phyloP scores from a whole-genome alignment of 2,113 vertebrate genomes.

The Rhinoptilus africanus region DNA sequence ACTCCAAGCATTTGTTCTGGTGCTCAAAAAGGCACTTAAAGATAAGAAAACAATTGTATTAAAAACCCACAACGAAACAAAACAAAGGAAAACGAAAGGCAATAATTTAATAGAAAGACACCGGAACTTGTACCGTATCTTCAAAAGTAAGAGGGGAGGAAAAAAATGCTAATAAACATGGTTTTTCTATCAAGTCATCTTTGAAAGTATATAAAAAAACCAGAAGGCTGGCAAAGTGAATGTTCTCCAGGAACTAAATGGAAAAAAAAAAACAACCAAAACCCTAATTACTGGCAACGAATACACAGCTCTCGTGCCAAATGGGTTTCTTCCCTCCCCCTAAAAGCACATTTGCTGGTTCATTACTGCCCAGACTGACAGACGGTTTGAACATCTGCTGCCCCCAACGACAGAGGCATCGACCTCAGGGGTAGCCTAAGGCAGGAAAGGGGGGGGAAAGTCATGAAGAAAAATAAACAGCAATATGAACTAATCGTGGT shows the following conservation, averaged over 20 bases:
- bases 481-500: conserved; percentile 14
- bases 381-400: conserved; percentile 1
- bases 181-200: conserved; percentile 55
- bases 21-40: conserved; percentile 83
- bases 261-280: neutral
- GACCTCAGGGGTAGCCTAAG: neutral
- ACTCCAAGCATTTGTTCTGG: conserved; percentile 64
- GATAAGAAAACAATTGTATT: conserved; percentile 70
- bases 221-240: conserved; percentile 1
- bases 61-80: conserved; percentile 61
- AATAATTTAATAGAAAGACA: conserved; percentile 74
- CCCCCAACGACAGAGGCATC: neutral
- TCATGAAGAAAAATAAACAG: conserved; percentile 16
- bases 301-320: conserved; percentile 53
- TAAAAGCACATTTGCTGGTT: conserved; percentile 55
- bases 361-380: conserved; percentile 27
- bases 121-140: conserved; percentile 62
- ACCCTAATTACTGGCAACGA: neutral
- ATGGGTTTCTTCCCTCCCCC: neutral
- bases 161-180: neutral
- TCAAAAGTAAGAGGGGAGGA: conserved; percentile 15
- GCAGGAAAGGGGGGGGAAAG: neutral
- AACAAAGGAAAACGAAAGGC: conserved; percentile 39
- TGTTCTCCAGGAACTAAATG: conserved; percentile 52
- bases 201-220: neutral